Evolutionary conservation across 2,113 vertebrate genomes (phyloP), one percentile per base, ranked within the genome.

Genomic region (Amphiprion ocellaris): DNA sequence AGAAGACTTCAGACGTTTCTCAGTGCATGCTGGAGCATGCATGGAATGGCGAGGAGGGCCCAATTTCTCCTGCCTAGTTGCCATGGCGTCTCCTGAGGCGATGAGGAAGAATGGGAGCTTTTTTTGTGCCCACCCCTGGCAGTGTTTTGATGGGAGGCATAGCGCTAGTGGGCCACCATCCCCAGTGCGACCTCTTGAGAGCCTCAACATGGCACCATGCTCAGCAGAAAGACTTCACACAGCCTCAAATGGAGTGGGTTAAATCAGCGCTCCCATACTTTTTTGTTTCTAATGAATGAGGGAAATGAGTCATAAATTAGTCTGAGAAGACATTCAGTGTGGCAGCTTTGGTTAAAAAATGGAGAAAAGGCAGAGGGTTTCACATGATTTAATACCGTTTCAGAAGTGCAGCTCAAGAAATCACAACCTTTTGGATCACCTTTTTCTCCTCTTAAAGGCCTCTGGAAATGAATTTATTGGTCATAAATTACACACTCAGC

Each of bases 21-120:
- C 94, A 89, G 87, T 92, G 74, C 94, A 95, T 93, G 90, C 92
- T 88, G 82, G 91, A 92, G 75, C 94, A 94, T 94, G 94, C 88
- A 81, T 90, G 86, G 89, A 95, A 93, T 92, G 88, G 79, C 33
- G 82, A 94, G 83, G 82, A 94, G 86, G 78, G 82, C 87, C 60
- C 74, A 71, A 75, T 87, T 89, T 89, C 89, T 92, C 89, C 75
- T 81, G 79, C 74, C 74, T 76, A 5, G 96, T 97, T 96, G 93
- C 95, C 91, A 96, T 96, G 95, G 95, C 76, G 81, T 81, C 91
- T 92, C 81, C 85, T 84, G 82, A 91, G 86, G 88, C 56, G 49
- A 82, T 80, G 82, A 85, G 83, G 85, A 93, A 93, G 89, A 94
- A 93, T 90, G 89, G 88, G 81, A 58, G 67, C 82, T 85, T 94